Evolutionary conservation across 2,888 invertebrate genomes (phyloP).

Genomic region (Melitaea athalia): DNA sequence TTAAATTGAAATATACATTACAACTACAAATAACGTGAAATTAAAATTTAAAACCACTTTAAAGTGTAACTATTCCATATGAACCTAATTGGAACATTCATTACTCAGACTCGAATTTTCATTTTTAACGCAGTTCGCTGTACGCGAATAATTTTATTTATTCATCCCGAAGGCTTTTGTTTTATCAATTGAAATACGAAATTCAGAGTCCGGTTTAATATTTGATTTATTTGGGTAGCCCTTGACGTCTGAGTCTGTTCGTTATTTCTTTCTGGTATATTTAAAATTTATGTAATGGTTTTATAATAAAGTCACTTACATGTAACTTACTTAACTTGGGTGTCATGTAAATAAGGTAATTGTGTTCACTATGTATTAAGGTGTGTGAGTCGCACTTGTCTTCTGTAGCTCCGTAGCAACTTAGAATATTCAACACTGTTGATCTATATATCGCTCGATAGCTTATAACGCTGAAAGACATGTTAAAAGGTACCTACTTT

Average conservation of each 20-base stretch:
- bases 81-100: background rate
- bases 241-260: no score
- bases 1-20: background rate
- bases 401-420: no score
- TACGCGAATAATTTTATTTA: constrained; percentile 15
- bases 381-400: no score
- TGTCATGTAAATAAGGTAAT: no score
- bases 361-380: no score
- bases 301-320: background rate
- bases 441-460: no score
- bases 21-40: background rate
- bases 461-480: no score
- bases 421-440: no score
- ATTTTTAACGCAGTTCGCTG: constrained; percentile 5
- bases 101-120: constrained; percentile 10
- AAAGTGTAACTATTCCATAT: background rate
- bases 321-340: no score
- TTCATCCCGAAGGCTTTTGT: constrained; percentile 13
- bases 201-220: background rate
- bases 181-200: background rate
- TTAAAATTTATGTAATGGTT: no score
- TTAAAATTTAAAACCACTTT: background rate
- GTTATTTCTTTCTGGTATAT: no score
- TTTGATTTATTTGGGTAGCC: background rate
- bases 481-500: no score